A percentile compares a stretch with the other conserved stretches of the same genome.
Conservation (phyloP, 2,888 invertebrate genomes). For the Eupithecia tripunctaria region DNA sequence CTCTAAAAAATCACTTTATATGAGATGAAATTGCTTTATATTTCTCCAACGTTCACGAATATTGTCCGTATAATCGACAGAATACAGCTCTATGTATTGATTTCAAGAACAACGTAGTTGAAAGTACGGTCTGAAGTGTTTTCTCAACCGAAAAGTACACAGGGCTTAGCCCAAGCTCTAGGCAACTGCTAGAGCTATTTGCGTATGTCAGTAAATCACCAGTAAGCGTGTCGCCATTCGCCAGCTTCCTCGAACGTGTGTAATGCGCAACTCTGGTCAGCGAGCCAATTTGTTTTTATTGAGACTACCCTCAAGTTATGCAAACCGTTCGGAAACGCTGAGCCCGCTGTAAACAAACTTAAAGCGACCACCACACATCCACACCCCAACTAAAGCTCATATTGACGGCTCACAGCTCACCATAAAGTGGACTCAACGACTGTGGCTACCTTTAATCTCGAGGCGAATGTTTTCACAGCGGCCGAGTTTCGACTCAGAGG, state of each 20-base stretch:
- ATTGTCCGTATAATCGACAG: neutral
- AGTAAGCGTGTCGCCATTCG: constrained; percentile 69
- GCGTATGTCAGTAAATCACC: constrained; percentile 73
- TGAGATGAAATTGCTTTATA: neutral
- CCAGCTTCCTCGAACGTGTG: constrained; percentile 80
- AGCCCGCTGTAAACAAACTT: constrained; percentile 81
- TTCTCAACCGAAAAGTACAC: constrained; percentile 32
- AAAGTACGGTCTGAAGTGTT: constrained; percentile 7
- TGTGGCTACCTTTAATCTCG: constrained; percentile 80
- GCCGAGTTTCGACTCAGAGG: constrained; percentile 71
- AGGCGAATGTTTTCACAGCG: constrained; percentile 78
- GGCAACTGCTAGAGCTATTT: constrained; percentile 46
- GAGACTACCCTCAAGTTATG: constrained; percentile 83
- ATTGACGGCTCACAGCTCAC: constrained; percentile 49
- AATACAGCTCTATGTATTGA: neutral
- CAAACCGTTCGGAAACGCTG: constrained; percentile 82
- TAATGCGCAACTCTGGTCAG: constrained; percentile 77
- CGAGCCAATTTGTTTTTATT: constrained; percentile 84
- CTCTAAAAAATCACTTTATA: neutral
- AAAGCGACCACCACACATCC: constrained; percentile 61
- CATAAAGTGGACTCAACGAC: constrained; percentile 57
- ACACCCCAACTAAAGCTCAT: constrained; percentile 45
- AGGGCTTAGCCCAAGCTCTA: constrained; percentile 53
- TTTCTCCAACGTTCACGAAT: neutral
- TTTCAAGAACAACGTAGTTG: neutral